Evolutionary conservation across 2,888 invertebrate species (phyloP), one percentile per base, ranked within the genome.

Genomic region (Andricus curvator): DNA sequence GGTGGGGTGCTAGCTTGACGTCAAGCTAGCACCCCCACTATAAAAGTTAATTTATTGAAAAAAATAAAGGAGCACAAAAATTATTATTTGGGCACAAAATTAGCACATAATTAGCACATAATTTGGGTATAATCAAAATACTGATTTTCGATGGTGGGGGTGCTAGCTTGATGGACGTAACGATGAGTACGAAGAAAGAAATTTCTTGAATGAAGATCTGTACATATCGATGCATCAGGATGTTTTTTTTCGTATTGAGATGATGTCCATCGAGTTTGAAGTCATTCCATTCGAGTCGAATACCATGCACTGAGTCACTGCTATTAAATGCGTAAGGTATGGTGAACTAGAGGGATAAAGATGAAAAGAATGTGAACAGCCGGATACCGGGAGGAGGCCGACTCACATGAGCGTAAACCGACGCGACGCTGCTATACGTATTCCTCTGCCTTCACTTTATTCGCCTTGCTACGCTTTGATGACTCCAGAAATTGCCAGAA

Each of bases 311-410:
- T 82, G 84, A 84, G 82, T 84, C 84, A 64, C 64, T 64, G 64
- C 77, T 80, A 82, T 82, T 84, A 84, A 84, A 82, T 84, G 82
- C 81, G 80, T 80, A 80, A 84, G 80, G 80, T 84, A 84, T 74
- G 79, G 79, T 65, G 67, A 15, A 44, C 15, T 15, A 44, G 44
- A 87, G 83, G 86, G 86, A 82, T 85, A 85, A 86, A 85, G 87
- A 86, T 81, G 85, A 88, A 88, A 88, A 87, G 90, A 89, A 90
- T 89, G 89, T 89, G 87, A 85, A 84, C 88, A 85, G 87, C 87
- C 88, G 87, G 88, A 89, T 89, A 86, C 88, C 87, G 85, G 81
- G 79, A 85, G 86, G 80, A 86, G 86, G 85, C 81, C 85, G 85
- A 87, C 86, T 88, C 88, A 86, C 88, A 86, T 87, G 86, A 80